phyloP scores from a whole-genome alignment of 37 sponge, comb jelly and placozoan species.

The Halichondria panicea region DNA sequence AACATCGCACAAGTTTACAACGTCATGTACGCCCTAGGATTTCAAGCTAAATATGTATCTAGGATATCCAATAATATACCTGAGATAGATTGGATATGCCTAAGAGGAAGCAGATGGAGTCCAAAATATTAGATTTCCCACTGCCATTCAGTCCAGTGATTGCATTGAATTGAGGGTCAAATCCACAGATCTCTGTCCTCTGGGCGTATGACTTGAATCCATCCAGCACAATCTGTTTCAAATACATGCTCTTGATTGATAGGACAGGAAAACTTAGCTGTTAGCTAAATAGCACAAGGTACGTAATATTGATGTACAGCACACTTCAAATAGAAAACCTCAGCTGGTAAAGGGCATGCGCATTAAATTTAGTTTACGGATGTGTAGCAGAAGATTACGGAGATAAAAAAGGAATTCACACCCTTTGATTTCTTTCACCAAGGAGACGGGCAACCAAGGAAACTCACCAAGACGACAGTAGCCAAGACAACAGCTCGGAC shows the following conservation, averaged over 20 bases:
- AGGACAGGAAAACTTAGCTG: not conserved
- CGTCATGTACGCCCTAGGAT: too few relatives aligned
- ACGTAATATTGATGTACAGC: not conserved
- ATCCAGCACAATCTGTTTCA: constrained; percentile 92
- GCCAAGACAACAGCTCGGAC: constrained; percentile 78
- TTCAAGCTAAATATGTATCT: too few relatives aligned
- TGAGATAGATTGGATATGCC: constrained; percentile 97
- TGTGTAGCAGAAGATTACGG: constrained; percentile 15
- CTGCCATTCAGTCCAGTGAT: constrained; percentile 99
- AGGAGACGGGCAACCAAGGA: constrained; percentile 59
- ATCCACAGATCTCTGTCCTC: constrained; percentile 85
- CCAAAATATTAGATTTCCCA: constrained; percentile 98
- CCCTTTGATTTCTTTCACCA: constrained; percentile 41
- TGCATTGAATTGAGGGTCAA: constrained; percentile 97
- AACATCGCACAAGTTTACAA: too few relatives aligned
- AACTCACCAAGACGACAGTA: constrained; percentile 84
- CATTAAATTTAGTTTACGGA: not conserved
- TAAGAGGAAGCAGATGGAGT: constrained; percentile 94
- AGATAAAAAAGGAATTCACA: too few relatives aligned
- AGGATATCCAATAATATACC: constrained; percentile 64
- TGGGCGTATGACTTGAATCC: constrained; percentile 99
- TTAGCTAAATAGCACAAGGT: not conserved
- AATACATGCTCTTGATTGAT: constrained; percentile 65
- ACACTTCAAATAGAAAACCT: constrained; percentile 9
- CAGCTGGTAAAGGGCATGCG: not conserved